Evolutionary conservation across 2,888 invertebrate species (phyloP).

Genomic region (Hedychridium roseum): DNA sequence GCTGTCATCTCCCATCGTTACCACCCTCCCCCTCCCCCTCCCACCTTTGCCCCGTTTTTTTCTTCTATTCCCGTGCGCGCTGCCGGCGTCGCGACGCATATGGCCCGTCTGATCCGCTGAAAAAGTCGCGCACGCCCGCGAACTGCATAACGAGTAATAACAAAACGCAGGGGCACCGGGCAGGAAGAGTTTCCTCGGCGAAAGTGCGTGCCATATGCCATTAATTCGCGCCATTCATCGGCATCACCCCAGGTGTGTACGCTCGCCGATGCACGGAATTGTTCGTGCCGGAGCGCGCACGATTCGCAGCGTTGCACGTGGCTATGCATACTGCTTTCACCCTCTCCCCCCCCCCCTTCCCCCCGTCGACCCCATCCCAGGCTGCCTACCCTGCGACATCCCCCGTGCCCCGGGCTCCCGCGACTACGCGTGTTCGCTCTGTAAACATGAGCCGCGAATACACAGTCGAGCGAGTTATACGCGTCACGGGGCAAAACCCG

Average conservation of each 20-base stretch:
- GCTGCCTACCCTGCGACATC: too few species aligned
- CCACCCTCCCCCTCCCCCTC: not conserved
- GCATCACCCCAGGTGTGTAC: conserved; percentile 46
- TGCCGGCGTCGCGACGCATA: conserved; percentile 19
- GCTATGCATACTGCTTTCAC: not conserved
- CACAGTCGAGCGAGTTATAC: too few species aligned
- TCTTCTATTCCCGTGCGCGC: conserved; percentile 2
- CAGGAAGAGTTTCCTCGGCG: conserved; percentile 25
- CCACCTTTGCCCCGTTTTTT: conserved; percentile 1
- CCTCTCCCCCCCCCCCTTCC: conserved; percentile 7
- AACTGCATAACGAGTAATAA: too few species aligned
- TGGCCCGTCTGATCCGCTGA: conserved; percentile 32
- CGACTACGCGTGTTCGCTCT: too few species aligned
- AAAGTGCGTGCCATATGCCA: conserved; percentile 48
- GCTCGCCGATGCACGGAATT: conserved; percentile 20
- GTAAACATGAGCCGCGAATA: too few species aligned
- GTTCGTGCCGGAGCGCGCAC: conserved; percentile 14
- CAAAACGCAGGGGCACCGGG: too few species aligned
- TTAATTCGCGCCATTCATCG: conserved; percentile 49
- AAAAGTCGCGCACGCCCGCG: not conserved
- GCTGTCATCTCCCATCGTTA: conserved; percentile 11
- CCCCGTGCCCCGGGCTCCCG: too few species aligned
- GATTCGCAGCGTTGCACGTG: too few species aligned
- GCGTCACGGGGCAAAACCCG: too few species aligned
- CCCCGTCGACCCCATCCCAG: too few species aligned